phyloP scores from a whole-genome alignment of 2,888 invertebrate species.

The Pseudococcus jackbeardsleyi region DNA sequence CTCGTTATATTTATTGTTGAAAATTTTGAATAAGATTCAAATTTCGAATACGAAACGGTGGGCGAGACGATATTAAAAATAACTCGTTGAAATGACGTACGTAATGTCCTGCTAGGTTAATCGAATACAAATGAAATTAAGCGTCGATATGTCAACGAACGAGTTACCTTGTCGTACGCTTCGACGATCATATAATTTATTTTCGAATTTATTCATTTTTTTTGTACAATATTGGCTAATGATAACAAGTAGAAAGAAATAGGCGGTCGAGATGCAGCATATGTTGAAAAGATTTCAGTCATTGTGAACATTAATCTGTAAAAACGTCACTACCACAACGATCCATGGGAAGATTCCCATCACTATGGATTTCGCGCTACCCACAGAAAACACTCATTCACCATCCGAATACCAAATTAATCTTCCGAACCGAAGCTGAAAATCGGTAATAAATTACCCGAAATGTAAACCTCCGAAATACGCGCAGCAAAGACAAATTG shows the following conservation, averaged over 20 bases:
- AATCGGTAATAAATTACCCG: slow-evolving; percentile 51
- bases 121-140: too few relatives aligned
- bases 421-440: slow-evolving; percentile 47
- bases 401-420: slow-evolving; percentile 34
- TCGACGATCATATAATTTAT: too few relatives aligned
- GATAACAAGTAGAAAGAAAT: too few relatives aligned
- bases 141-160: too few relatives aligned
- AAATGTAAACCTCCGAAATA: slow-evolving; percentile 43
- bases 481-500: slow-evolving; percentile 43
- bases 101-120: too few relatives aligned
- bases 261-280: too few relatives aligned
- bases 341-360: slow-evolving; percentile 6
- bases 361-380: slow-evolving; percentile 36
- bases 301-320: too few relatives aligned
- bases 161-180: too few relatives aligned
- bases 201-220: too few relatives aligned
- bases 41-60: neutral
- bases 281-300: too few relatives aligned
- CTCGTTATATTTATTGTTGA: slow-evolving; percentile 38
- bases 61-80: neutral
- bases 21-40: slow-evolving; percentile 49
- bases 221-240: too few relatives aligned
- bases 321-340: neutral
- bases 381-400: neutral
- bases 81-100: neutral